Evolutionary conservation across 1,140 invertebrate genomes (phyloP), one percentile per base, ranked within the genome.

Genomic region (Drosophila willistoni): DNA sequence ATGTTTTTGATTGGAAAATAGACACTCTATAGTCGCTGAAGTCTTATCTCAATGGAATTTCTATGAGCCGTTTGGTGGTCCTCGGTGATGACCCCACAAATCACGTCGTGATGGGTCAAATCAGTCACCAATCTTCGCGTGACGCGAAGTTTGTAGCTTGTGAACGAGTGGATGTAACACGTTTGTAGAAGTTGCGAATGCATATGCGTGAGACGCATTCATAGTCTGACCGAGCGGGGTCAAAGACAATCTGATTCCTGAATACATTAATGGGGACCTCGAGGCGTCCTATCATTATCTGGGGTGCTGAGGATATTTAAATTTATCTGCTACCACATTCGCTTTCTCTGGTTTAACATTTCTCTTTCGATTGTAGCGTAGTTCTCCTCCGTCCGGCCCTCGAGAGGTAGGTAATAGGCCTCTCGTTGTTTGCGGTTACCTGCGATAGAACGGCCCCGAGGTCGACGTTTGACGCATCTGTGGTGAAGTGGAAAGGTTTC

Each of bases 171-270:
- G 10, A n/a, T 12, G 39, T 41, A 3, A 13, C 12, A 41, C 2
- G 39, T 41, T 41, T 41, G 12, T 1, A 41, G 3, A 41, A 41
- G 39, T 41, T 41, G 12, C 13, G 1, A 3, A 41, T 41, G 39
- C 1, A 12, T 41, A 41, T 41, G 3, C 39, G 39, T 34, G 33
- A 34, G 33, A 34, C 33, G 7, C 33, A 34, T 34, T 34, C 33
- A 1, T 34, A 34, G 33, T 68, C 34, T 1, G 9, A 13, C 2
- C 12, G 3, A 7, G 36, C 12, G 3, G 22, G 19, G 5, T 62
- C 67, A 14, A 62, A 68, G 7, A 62, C 10, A 3, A 65, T 9
- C 19, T 68, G 36, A 9, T 68, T 68, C 3, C 44, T 14, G 6
- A 36, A 19, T 19, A 19, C 19, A 19, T 19, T 19, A 19, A 19